Percentiles rank a stretch among this genome's conserved stretches.
These are phyloP conservation scores for Wiebesia pumilae DNA, from an alignment of 1,140 invertebrate species.

Conservation along the genomic window DNA sequence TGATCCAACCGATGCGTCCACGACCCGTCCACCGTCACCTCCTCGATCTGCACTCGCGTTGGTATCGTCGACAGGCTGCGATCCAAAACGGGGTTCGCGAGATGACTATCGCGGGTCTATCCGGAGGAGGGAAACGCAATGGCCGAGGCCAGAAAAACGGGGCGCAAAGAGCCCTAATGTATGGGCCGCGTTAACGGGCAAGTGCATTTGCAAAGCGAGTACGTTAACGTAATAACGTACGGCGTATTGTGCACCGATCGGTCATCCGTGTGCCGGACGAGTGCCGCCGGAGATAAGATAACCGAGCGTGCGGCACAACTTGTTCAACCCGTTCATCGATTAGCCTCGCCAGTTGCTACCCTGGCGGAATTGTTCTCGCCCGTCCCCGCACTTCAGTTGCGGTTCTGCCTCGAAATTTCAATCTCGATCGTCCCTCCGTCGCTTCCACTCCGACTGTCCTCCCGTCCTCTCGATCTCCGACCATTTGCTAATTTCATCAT, in stretches of 20 bases:
- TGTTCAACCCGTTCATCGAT: slow-evolving; percentile 16
- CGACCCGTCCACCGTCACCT: no score
- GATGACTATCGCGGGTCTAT: neutral
- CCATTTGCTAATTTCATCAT: slow-evolving; percentile 29
- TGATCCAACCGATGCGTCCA: no score
- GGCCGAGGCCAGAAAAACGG: neutral
- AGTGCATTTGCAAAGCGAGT: slow-evolving; percentile 3
- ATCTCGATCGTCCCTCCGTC: slow-evolving; percentile 2
- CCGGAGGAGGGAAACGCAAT: neutral
- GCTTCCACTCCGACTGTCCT: neutral
- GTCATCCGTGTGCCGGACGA: slow-evolving; percentile 39
- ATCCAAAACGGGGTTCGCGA: no score
- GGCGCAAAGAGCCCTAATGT: slow-evolving; percentile 34
- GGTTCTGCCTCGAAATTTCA: slow-evolving; percentile 25
- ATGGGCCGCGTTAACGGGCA: slow-evolving; percentile 27
- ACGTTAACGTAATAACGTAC: slow-evolving; percentile 18
- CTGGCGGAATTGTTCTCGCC: neutral
- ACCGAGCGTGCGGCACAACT: neutral
- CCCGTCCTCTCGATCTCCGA: neutral
- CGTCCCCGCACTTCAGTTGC: neutral
- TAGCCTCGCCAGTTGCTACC: neutral
- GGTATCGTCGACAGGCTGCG: no score
- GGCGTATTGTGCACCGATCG: slow-evolving; percentile 34
- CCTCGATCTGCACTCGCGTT: no score
- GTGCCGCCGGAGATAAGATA: slow-evolving; percentile 42